Conservation (phyloP, 2,797 vertebrate genomes). For the Xerus rutilus region DNA sequence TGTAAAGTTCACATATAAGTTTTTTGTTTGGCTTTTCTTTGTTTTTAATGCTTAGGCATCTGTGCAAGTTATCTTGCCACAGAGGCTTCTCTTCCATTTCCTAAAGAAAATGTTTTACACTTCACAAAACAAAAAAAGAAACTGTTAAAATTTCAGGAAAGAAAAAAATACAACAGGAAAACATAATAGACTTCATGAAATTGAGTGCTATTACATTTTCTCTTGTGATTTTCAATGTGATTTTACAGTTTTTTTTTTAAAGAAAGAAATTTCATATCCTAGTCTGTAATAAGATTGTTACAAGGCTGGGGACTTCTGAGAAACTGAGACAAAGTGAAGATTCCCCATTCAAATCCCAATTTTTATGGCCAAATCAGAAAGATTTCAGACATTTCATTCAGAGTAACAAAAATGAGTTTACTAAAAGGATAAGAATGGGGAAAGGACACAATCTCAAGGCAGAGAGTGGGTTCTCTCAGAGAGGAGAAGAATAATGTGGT, state of each 20-base stretch:
- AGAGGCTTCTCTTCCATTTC: not conserved
- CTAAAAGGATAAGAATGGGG: no score
- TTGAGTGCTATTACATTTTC: not conserved
- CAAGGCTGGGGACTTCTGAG: no score
- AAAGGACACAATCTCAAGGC: no score
- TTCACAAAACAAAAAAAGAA: constrained; percentile 15
- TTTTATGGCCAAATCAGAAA: no score
- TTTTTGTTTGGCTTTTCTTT: not conserved
- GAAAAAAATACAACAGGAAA: not conserved
- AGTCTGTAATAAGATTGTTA: not conserved
- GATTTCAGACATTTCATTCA: no score
- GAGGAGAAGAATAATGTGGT: no score
- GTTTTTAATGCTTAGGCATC: not conserved
- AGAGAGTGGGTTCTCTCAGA: no score
- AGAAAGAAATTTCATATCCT: not conserved
- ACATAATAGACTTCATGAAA: not conserved
- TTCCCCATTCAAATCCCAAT: no score
- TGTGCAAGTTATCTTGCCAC: not conserved
- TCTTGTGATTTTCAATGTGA: not conserved
- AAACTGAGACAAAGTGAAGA: no score
- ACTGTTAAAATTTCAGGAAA: not conserved
- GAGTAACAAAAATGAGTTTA: no score
- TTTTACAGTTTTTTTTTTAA: not conserved
- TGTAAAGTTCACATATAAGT: not conserved
- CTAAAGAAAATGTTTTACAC: not conserved